Conservation (phyloP, 2,888 invertebrate species). For the Ctenicera cuprea region DNA sequence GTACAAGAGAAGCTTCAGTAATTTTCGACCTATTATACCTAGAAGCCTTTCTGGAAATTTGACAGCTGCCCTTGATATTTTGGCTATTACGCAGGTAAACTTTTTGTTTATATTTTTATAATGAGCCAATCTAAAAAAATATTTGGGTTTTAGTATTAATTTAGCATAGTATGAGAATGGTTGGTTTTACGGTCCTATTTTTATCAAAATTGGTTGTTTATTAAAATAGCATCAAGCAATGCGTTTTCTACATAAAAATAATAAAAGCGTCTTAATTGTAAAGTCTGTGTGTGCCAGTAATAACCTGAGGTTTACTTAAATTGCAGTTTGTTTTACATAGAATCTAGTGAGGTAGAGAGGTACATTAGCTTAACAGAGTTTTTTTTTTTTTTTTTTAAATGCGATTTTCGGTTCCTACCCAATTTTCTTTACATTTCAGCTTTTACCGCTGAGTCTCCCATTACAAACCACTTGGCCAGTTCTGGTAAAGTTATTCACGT, state of each 20-base stretch:
- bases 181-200: too few relatives aligned
- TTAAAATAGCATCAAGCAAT: too few relatives aligned
- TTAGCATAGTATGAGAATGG: too few relatives aligned
- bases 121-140: not conserved
- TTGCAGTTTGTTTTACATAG: too few relatives aligned
- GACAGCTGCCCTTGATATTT: slow-evolving; percentile 77
- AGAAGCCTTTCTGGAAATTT: slow-evolving; percentile 91
- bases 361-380: too few relatives aligned
- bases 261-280: too few relatives aligned
- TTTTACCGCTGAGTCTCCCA: slow-evolving; percentile 49
- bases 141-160: not conserved
- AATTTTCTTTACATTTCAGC: slow-evolving; percentile 48
- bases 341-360: not conserved
- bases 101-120: not conserved
- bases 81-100: slow-evolving; percentile 65
- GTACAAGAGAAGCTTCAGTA: slow-evolving; percentile 82
- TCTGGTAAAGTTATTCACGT: slow-evolving; percentile 46
- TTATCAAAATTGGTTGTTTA: too few relatives aligned
- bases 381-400: not conserved
- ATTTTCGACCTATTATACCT: slow-evolving; percentile 92
- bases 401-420: slow-evolving; percentile 23
- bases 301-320: too few relatives aligned
- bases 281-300: too few relatives aligned
- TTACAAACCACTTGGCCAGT: slow-evolving; percentile 48
- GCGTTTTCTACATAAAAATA: too few relatives aligned